Evolutionary conservation across 2,888 invertebrate species (phyloP), one percentile per base, ranked within the genome.

Genomic region (Ctena decussata): DNA sequence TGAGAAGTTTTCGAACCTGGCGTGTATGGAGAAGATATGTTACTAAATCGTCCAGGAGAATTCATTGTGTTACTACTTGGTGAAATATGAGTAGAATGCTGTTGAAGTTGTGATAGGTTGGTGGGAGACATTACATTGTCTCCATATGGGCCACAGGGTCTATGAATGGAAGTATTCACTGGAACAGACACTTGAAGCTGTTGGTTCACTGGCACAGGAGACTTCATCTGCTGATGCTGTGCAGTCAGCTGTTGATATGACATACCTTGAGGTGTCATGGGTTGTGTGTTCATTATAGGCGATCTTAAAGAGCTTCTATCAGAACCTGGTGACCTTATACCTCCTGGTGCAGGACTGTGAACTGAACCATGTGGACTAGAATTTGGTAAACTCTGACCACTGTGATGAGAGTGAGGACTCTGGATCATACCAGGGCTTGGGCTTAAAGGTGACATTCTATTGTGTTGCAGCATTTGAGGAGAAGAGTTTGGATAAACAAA

Each of bases 361-460:
- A 94, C 81, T 11, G 94, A 94, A 53, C 92, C 44, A 41, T 41
- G 91, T 32, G 94, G 94, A 84, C 94, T 94, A 32, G 92, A 89
- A 77, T 91, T 91, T 11, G 93, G 91, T 76, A 94, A 74, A 85
- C 92, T 93, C 27, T 93, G 93, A 60, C 91, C 91, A 86, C 93
- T 94, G 46, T 93, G 94, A 41, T 92, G 93, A 44, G 94, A 94
- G 21, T 92, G 92, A 35, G 95, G 94, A 86, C 94, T 94, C 37
- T 85, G 85, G 71, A 90, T 89, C 44, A 82, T 80, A 41, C 80
- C 81, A 30, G 88, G 80, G n/a, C 72, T 86, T 57, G 94, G 94
- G 84, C 94, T 94, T n/a, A 93, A 90, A 6, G 94, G 94, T 3
- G 94, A 94, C 46, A 92, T 89, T 57, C 93, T 86, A 53, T 82